These are phyloP conservation scores for Thermophis baileyi DNA, from an alignment of 2,113 vertebrate genomes.

Conservation along the genomic window DNA sequence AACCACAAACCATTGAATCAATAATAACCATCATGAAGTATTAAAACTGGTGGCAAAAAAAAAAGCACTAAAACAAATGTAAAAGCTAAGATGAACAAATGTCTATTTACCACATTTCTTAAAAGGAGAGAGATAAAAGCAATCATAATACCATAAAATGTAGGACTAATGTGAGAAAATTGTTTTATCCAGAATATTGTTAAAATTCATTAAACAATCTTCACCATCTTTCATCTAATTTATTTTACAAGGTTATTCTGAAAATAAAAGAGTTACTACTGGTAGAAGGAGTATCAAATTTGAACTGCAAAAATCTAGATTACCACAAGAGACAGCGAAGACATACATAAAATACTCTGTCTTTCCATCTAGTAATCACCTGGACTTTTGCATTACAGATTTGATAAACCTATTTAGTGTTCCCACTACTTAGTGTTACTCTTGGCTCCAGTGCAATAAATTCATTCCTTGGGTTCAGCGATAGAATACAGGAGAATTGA, in stretches of 20 bases:
- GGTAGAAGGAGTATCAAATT: neutral
- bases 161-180: neutral
- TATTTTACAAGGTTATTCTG: neutral
- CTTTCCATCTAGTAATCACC: neutral
- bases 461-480: slow-evolving; percentile 32
- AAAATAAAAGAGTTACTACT: neutral
- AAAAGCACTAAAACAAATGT: neutral
- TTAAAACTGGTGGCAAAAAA: neutral
- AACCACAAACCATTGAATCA: neutral
- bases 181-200: neutral
- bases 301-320: neutral
- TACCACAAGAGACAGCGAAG: neutral
- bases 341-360: neutral
- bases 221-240: neutral
- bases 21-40: neutral
- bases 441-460: slow-evolving; percentile 37
- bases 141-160: neutral
- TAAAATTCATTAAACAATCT: neutral
- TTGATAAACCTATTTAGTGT: neutral
- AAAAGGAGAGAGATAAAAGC: neutral
- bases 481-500: slow-evolving; percentile 3
- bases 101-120: neutral
- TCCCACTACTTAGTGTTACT: neutral
- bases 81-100: neutral
- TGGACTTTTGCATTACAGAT: neutral